phyloP scores from a whole-genome alignment of 2,797 vertebrate genomes.

The Percopsis omiscomaycus region DNA sequence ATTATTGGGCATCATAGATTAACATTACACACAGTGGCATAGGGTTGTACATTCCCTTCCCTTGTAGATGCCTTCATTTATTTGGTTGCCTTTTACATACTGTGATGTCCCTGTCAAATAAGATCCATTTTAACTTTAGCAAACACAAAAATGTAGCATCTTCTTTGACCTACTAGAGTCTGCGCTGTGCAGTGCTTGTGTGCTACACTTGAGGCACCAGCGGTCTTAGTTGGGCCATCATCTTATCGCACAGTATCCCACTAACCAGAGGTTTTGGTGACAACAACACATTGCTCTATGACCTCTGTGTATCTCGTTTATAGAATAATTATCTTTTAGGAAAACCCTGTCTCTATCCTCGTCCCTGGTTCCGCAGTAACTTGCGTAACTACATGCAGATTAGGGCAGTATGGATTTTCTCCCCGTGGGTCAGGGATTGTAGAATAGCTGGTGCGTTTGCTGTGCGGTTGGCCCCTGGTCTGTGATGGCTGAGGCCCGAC shows the following conservation, averaged over 20 bases:
- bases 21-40: no score
- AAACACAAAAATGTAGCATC: no score
- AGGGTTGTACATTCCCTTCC: neutral
- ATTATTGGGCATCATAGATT: neutral
- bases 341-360: slow-evolving; percentile 1
- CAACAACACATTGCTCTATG: neutral
- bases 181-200: neutral
- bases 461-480: slow-evolving; percentile 6
- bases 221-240: no score
- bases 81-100: neutral
- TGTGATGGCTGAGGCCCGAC: neutral
- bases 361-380: slow-evolving; percentile 3
- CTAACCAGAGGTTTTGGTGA: neutral
- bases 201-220: neutral
- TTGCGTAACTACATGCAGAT: slow-evolving; percentile 33
- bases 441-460: slow-evolving; percentile 2
- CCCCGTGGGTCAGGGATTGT: slow-evolving; percentile 12
- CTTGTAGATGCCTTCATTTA: neutral
- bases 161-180: neutral
- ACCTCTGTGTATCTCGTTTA: slow-evolving; percentile 4
- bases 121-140: no score
- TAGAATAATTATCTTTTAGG: slow-evolving; percentile 9
- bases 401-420: slow-evolving; percentile 24
- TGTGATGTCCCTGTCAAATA: neutral
- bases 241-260: no score